Conservation (phyloP, 2,797 vertebrate species). For the Syncerus caffer region DNA sequence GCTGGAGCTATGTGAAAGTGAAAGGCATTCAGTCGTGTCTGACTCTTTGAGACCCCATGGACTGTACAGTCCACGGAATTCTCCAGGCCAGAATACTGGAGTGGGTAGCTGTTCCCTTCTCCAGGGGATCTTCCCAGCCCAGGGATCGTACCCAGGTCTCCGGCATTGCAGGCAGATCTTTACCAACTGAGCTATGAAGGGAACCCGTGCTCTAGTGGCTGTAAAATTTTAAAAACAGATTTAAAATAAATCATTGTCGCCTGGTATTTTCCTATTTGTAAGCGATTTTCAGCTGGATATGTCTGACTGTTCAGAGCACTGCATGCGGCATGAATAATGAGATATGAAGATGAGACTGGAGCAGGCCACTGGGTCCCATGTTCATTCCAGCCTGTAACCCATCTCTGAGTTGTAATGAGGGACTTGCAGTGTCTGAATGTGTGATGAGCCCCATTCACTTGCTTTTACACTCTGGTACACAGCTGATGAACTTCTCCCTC, state of each 20-base stretch:
- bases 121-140: not conserved
- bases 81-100: not conserved
- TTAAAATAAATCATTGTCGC: slow-evolving; percentile 33
- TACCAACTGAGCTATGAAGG: not conserved
- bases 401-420: not conserved
- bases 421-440: not conserved
- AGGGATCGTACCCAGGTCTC: not conserved
- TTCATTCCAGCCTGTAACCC: not conserved
- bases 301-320: not conserved
- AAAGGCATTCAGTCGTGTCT: not conserved
- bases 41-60: not conserved
- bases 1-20: not conserved
- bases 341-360: not conserved
- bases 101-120: not conserved
- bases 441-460: slow-evolving; percentile 23
- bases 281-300: slow-evolving; percentile 28
- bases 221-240: slow-evolving; percentile 55
- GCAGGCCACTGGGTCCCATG: not conserved
- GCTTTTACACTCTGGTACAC: not conserved
- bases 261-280: slow-evolving; percentile 54
- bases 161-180: rapidly evolving
- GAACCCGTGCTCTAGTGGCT: not conserved
- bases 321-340: slow-evolving; percentile 19
- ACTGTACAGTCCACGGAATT: not conserved
- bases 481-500: slow-evolving; percentile 38